Percentiles rank a stretch among this genome's conserved stretches.
Conservation (phyloP, 2,113 vertebrate genomes). For the Rhinolophus sinicus region DNA sequence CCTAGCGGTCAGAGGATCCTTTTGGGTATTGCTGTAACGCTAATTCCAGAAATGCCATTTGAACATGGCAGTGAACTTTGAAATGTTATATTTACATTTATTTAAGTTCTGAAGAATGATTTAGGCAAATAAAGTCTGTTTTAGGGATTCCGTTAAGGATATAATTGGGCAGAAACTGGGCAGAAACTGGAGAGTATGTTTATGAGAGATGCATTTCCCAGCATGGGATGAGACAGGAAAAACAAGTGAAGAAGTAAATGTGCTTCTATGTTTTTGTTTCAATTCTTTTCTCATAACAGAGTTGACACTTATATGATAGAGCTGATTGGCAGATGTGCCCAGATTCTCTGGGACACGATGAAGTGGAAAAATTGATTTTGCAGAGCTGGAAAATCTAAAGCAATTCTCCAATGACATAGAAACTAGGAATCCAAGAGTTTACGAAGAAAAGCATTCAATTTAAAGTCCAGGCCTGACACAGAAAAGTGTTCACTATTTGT, state of each 20-base stretch:
- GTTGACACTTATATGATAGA: not conserved
- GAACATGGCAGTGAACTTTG: no score
- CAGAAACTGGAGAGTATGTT: no score
- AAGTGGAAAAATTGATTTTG: not conserved
- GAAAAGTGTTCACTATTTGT: not conserved
- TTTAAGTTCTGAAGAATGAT: not conserved
- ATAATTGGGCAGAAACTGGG: not conserved
- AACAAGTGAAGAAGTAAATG: not conserved
- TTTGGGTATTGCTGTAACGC: constrained; percentile 95
- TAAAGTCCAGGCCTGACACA: not conserved
- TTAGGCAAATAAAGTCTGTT: not conserved
- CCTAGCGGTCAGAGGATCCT: constrained; percentile 95
- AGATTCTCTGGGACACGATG: not conserved
- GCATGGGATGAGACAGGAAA: not conserved
- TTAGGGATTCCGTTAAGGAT: not conserved
- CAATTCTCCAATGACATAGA: not conserved
- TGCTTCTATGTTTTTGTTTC: not conserved
- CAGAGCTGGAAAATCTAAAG: not conserved
- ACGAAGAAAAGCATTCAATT: not conserved
- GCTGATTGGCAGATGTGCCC: not conserved
- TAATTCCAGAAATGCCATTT: constrained; percentile 94
- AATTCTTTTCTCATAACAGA: not conserved
- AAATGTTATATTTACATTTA: no score
- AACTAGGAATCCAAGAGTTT: not conserved
- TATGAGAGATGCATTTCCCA: not conserved